Percentiles rank a stretch among this genome's conserved stretches.
Conservation (phyloP, 2,113 vertebrate species). For the Argyrosomus japonicus region DNA sequence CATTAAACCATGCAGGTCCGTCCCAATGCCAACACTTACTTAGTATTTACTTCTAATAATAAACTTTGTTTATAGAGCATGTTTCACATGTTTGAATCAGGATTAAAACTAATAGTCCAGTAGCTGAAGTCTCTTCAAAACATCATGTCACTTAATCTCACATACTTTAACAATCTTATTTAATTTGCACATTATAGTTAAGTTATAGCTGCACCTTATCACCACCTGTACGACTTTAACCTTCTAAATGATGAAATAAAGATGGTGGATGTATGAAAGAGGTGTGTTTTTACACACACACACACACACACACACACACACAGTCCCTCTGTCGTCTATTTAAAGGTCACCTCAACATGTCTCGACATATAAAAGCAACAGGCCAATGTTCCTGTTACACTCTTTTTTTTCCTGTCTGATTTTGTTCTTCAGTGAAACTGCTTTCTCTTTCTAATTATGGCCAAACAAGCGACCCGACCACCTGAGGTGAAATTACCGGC, state of each 20-base stretch:
- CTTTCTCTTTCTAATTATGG: conserved; percentile 74
- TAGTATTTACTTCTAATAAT: too few relatives aligned
- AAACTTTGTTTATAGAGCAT: too few relatives aligned
- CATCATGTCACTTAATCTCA: too few relatives aligned
- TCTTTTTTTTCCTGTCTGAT: neutral
- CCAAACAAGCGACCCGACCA: conserved; percentile 54
- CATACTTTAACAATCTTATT: too few relatives aligned
- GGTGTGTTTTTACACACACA: neutral
- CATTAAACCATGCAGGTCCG: too few relatives aligned
- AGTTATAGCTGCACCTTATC: too few relatives aligned
- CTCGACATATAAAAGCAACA: conserved; percentile 57
- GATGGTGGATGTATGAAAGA: neutral
- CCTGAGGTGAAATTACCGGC: conserved; percentile 48
- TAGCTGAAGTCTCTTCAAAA: too few relatives aligned
- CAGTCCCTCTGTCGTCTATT: conserved; percentile 25
- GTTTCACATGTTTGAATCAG: too few relatives aligned
- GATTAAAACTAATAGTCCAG: too few relatives aligned
- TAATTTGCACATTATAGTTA: neutral
- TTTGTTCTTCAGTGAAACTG: conserved; percentile 44
- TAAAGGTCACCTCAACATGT: conserved; percentile 75
- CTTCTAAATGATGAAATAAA: neutral
- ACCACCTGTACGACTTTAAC: neutral
- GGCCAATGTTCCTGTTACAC: conserved; percentile 47
- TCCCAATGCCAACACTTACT: too few relatives aligned
- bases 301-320: neutral